Base-by-base conservation (phyloP, 2,797 vertebrate species). In the Darevskia mixta region DNA sequence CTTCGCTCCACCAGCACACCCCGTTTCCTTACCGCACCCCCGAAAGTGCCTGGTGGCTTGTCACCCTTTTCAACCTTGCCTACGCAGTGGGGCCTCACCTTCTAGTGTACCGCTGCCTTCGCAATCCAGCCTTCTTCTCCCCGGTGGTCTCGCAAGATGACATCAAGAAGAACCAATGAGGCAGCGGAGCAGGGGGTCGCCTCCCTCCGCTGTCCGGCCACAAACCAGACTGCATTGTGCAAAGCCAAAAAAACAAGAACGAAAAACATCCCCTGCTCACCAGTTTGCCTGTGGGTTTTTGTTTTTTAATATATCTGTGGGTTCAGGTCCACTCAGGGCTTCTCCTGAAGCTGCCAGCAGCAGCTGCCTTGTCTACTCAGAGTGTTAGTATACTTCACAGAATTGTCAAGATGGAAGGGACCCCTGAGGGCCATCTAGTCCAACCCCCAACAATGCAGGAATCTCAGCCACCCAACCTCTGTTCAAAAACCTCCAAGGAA, bases 21-120 rank as follows among this genome's bases (percentile, higher is more conserved):
- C 95, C 97, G 0, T 98, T 98, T 91, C 97, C 97, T 0, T 98
- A 98, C 94, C 98, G 97, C 0, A 97, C 98, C 86, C 98, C 98
- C 0, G 95, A 95, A 25, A 97, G 98, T 0, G 75, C 83, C 9
- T 96, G 97, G 92, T 93, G 96, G 93, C 82, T 67, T 5, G 97
- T 98, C 91, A 88, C 98, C 49, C 6, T 96, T 27, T 91, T 95
- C 86, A 99, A 99, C 92, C 0, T 97, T 73, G 93, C 98, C 5
- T 98, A 97, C 0, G 96, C 97, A 0, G 82, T 95, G 77, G 97
- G 95, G 0, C 98, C 98, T 0, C 93, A 97, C 85, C 92, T 99
- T 13, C 96, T 98, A 91, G 98, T 96, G 49, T 75, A 92, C 76
- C 97, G 98, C 79, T 98, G 98, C 93, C 92, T 96, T 41, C 92